These are phyloP conservation scores for Aix galericulata DNA, from an alignment of 2,113 vertebrate genomes.

Conservation along the genomic window DNA sequence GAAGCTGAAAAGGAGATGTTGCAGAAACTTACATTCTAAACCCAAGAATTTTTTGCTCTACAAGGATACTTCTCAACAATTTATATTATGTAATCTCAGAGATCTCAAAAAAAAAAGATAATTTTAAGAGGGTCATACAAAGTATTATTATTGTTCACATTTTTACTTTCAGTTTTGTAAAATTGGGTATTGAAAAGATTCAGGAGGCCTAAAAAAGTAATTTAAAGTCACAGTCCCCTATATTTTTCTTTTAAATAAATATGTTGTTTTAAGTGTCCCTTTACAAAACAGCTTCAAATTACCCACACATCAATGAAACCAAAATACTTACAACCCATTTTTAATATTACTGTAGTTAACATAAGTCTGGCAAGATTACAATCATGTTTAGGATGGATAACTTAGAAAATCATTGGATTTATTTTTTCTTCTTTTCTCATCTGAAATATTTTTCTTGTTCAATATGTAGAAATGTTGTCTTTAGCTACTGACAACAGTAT, in stretches of 20 bases:
- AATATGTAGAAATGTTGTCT: neutral
- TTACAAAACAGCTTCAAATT: neutral
- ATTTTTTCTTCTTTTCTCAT: neutral
- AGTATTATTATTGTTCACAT: neutral
- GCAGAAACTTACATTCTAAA: neutral
- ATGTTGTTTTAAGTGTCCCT: fast-evolving
- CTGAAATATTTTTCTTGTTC: neutral
- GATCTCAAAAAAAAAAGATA: neutral
- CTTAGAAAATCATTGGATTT: neutral
- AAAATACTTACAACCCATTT: neutral
- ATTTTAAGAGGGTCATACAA: neutral
- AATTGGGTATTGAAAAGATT: neutral
- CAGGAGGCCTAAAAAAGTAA: neutral
- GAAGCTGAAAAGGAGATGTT: neutral
- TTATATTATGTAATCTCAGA: neutral
- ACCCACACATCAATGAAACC: neutral
- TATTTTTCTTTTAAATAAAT: neutral
- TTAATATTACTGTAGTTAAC: neutral
- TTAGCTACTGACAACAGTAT: neutral
- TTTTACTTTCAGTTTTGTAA: neutral
- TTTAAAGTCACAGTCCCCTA: neutral
- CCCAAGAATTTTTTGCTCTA: neutral
- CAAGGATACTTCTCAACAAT: neutral
- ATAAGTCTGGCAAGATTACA: neutral
- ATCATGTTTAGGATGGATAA: neutral